Conservation (phyloP, 1,140 invertebrate genomes). For the Papilio polytes region DNA sequence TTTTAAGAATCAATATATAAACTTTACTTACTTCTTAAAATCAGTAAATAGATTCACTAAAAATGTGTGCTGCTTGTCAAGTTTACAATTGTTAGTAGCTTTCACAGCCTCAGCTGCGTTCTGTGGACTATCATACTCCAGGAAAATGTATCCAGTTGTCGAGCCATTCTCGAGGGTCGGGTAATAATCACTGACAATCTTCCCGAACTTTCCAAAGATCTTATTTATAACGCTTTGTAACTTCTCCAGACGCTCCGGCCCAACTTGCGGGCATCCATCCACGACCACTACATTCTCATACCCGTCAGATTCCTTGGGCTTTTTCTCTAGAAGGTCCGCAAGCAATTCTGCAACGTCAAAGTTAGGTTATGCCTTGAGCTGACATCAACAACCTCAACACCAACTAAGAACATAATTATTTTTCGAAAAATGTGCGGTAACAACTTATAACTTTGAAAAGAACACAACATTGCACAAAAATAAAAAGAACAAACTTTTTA, state of each 20-base stretch:
- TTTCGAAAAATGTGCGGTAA: not conserved
- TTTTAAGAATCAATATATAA: not conserved
- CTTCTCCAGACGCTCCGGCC: slow-evolving; percentile 95
- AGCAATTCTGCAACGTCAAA: slow-evolving; percentile 92
- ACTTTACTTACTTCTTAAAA: slow-evolving; percentile 92
- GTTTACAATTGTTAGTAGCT: slow-evolving; percentile 95
- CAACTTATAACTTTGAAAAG: not conserved
- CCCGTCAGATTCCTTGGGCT: slow-evolving; percentile 97
- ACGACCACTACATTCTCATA: slow-evolving; percentile 98
- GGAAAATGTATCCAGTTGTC: slow-evolving; percentile 97
- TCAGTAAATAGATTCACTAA: slow-evolving; percentile 98
- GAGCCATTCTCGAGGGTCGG: slow-evolving; percentile 91
- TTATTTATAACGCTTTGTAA: slow-evolving; percentile 96
- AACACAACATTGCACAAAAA: not conserved
- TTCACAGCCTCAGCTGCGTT: slow-evolving; percentile 95
- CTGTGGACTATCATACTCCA: slow-evolving; percentile 93
- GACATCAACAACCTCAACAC: slow-evolving; percentile 41
- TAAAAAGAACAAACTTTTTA: slow-evolving; percentile 28
- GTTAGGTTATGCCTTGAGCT: slow-evolving; percentile 70
- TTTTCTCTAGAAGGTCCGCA: slow-evolving; percentile 92
- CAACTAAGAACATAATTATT: not conserved
- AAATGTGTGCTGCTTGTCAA: slow-evolving; percentile 98
- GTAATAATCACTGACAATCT: slow-evolving; percentile 95
- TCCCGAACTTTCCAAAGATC: slow-evolving; percentile 96
- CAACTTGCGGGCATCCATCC: slow-evolving; percentile 97